phyloP scores from a whole-genome alignment of 1,140 invertebrate species.

The Agrypnia vestita region DNA sequence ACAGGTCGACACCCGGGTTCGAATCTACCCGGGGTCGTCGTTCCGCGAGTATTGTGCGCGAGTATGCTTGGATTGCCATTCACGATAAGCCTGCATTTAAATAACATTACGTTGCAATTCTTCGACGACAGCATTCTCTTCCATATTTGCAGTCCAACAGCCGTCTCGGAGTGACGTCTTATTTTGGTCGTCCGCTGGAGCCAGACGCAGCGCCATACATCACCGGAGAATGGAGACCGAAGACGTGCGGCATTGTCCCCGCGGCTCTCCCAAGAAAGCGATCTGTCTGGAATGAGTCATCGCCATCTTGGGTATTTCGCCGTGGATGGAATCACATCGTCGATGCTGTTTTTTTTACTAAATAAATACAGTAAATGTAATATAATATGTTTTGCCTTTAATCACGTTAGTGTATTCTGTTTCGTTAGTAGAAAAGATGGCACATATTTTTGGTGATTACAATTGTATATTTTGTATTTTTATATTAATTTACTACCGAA shows the following conservation, averaged over 20 bases:
- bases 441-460: no score
- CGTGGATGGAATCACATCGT: no score
- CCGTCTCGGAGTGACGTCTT: not conserved
- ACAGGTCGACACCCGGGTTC: not conserved
- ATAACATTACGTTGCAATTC: conserved; percentile 8
- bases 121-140: not conserved
- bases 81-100: not conserved
- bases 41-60: not conserved
- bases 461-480: no score
- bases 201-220: not conserved
- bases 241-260: conserved; percentile 15
- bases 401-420: no score
- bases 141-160: not conserved
- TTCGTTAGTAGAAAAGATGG: no score
- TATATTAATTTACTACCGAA: no score
- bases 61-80: not conserved
- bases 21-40: not conserved
- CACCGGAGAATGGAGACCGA: not conserved
- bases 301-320: no score
- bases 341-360: no score
- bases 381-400: no score
- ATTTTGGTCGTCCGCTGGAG: not conserved
- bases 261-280: not conserved
- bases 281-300: not conserved
- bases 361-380: no score